Conservation (phyloP, 2,888 invertebrate genomes). For the Rhodophaea formosa region DNA sequence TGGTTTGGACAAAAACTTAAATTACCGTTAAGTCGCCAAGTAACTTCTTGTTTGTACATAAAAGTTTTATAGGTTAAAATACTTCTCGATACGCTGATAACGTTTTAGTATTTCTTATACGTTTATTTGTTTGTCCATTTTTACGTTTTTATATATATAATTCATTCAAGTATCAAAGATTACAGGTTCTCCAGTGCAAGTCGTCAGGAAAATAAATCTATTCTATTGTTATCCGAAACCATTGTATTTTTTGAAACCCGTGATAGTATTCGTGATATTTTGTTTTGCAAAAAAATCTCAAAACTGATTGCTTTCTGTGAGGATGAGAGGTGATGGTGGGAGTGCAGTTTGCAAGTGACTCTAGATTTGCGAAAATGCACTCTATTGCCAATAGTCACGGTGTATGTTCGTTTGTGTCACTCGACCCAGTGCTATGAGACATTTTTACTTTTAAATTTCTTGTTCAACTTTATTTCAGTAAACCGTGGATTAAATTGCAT, state of each 20-base stretch:
- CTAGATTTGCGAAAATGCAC: conserved; percentile 35
- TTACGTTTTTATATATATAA: too few species aligned
- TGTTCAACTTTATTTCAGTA: not conserved
- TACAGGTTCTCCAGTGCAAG: not conserved
- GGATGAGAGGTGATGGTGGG: conserved; percentile 43
- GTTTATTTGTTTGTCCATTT: too few species aligned
- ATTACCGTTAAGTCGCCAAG: too few species aligned
- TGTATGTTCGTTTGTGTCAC: conserved; percentile 46
- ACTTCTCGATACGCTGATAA: not conserved
- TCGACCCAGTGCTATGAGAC: conserved; percentile 28
- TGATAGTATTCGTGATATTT: not conserved
- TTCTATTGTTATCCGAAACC: not conserved
- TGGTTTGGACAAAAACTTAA: too few species aligned
- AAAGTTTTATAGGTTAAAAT: too few species aligned
- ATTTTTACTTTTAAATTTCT: not conserved
- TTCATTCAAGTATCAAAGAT: not conserved
- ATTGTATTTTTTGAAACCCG: not conserved
- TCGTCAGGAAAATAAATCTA: not conserved
- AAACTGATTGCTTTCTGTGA: conserved; percentile 33
- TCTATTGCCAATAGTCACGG: conserved; percentile 39
- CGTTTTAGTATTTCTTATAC: too few species aligned
- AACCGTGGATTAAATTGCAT: not conserved
- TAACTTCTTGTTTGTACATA: too few species aligned
- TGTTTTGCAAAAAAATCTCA: not conserved
- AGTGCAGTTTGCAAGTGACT: conserved; percentile 33